Base-by-base conservation (phyloP, 2,113 vertebrate species). In the Camelus bactrianus region DNA sequence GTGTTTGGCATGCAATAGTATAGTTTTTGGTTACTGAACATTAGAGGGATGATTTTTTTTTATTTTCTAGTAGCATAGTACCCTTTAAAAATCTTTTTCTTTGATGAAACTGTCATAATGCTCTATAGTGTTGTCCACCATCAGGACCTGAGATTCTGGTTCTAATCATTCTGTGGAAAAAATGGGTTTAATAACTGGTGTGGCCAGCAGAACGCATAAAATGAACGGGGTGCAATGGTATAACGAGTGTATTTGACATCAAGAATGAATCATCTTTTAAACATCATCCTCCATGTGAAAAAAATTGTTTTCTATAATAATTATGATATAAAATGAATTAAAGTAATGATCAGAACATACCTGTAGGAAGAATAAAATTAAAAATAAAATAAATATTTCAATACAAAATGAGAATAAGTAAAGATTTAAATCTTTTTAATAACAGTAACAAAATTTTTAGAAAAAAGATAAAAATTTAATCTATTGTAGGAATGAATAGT, bases 321-420 rank as follows among this genome's bases (percentile, higher is more conserved):
- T 82, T 79, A 67, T 73, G 19, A 86, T 82, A 30, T 58, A 20
- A 70, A 87, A 72, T 72, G 20, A 92, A 84, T 83, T 30, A 67
- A 92, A 79, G 30, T 81, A 72, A 72, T 75, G 3, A 10, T 89
- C 60, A 90, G 19, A 54, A 86, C 26, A 54, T 65, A 72, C 11
- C 15, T 60, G 6, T 50, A 38, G 30, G 52, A 72, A 92, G 28
- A 85, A 64, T 54, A 19, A 42, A 88, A 80, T 67, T 67, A 48
- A 62, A 42, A 95, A 42, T 42, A 42, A 77, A 48, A 81, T 64
- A 91, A 69, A 93, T 91, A 64, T 60, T 86, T 86, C 13, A 73
- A 3, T 38, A 56, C 5, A 85, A 79, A 76, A 52, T 81, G 42
- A 50, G 58, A 56, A 20, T 38, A 82, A 65, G 3, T 20, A 58